Conservation (phyloP, 2,888 invertebrate genomes). For the Criorhina ranunculi region DNA sequence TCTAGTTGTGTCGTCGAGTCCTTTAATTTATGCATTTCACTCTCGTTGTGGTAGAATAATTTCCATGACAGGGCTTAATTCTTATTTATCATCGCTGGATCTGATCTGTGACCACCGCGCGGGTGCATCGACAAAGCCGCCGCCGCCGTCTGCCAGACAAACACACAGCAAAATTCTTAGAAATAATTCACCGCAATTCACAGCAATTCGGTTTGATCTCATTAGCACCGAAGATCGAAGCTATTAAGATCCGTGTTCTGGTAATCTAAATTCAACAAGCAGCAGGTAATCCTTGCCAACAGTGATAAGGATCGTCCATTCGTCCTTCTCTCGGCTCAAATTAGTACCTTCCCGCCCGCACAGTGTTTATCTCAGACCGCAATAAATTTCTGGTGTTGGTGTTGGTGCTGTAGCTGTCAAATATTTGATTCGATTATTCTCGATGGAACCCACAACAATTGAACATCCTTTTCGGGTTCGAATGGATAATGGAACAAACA, state of each 20-base stretch:
- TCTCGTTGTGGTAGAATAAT: conserved; percentile 67
- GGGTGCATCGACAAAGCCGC: conserved; percentile 57
- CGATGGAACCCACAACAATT: conserved; percentile 72
- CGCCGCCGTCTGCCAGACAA: conserved; percentile 33
- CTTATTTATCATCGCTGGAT: conserved; percentile 74
- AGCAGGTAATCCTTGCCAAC: conserved; percentile 68
- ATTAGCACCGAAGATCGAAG: conserved; percentile 70
- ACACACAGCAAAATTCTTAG: conserved; percentile 44
- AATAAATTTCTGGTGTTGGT: conserved; percentile 67
- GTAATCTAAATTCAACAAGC: conserved; percentile 66
- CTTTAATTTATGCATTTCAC: conserved; percentile 76
- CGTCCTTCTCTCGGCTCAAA: conserved; percentile 44
- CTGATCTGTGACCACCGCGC: conserved; percentile 73
- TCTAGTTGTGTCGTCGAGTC: conserved; percentile 67
- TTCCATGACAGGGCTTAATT: conserved; percentile 71
- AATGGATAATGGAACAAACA: conserved; percentile 68
- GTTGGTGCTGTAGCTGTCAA: conserved; percentile 71
- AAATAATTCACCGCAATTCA: conserved; percentile 48
- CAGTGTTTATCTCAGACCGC: conserved; percentile 71
- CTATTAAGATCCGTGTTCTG: conserved; percentile 36
- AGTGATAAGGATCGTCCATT: conserved; percentile 66
- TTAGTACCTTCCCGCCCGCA: conserved; percentile 72
- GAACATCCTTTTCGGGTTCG: conserved; percentile 62
- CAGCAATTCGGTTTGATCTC: conserved; percentile 67
- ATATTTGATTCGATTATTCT: conserved; percentile 75